Evolutionary conservation across 2,888 invertebrate genomes (phyloP).

Genomic region (Embidobia sp.): DNA sequence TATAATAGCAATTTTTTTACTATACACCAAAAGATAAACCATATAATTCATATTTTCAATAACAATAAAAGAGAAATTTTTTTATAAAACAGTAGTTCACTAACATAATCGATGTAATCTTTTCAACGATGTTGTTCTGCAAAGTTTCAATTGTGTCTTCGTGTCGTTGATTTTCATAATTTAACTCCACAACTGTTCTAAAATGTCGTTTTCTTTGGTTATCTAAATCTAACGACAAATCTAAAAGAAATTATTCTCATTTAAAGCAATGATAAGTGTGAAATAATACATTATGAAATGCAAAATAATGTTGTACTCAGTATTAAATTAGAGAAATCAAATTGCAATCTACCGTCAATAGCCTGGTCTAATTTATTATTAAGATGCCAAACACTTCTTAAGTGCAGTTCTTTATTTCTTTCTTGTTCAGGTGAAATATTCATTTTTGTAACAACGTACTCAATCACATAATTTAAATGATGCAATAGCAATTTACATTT

Average conservation of each 20-base stretch:
- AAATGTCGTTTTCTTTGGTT: constrained; percentile 13
- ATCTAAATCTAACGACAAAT: constrained; percentile 14
- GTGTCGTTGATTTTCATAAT: background rate
- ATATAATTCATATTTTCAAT: too few relatives aligned
- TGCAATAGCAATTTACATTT: constrained; percentile 47
- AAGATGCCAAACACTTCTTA: constrained; percentile 16
- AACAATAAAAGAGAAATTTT: too few relatives aligned
- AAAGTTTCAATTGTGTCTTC: background rate
- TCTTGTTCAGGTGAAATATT: constrained; percentile 43
- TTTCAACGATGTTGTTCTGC: background rate
- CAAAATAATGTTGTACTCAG: too few relatives aligned
- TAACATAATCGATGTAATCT: constrained; percentile 7
- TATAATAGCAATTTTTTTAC: too few relatives aligned
- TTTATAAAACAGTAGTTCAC: background rate
- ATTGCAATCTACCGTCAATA: constrained; percentile 6
- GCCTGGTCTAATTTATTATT: background rate
- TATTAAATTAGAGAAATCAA: too few relatives aligned
- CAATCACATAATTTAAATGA: constrained; percentile 62
- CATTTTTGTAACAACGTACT: constrained; percentile 48
- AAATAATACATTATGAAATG: too few relatives aligned
- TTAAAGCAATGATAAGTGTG: too few relatives aligned
- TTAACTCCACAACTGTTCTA: background rate
- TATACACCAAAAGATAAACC: too few relatives aligned
- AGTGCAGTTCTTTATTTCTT: constrained; percentile 45
- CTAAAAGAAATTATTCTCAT: too few relatives aligned